Conservation (phyloP, 2,113 vertebrate genomes). For the Ptychochromis oligacanthus region DNA sequence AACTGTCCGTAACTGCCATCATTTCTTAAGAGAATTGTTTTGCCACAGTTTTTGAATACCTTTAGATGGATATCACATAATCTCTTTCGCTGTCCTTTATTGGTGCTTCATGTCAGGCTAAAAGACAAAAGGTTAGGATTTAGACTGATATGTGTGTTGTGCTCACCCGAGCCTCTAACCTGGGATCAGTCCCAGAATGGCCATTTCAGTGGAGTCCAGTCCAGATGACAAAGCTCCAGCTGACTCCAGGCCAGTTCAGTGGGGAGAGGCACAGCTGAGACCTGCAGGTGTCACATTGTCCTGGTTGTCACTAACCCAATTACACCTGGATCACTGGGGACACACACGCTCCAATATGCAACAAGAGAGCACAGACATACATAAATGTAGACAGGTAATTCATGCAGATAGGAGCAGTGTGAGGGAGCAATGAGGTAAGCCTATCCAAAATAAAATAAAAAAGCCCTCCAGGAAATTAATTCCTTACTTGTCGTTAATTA, state of each 20-base stretch:
- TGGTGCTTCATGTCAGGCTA: constrained; percentile 11
- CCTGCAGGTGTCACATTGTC: constrained; percentile 77
- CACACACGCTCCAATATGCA: constrained; percentile 12
- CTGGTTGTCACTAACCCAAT: constrained; percentile 77
- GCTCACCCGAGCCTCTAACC: constrained; percentile 30
- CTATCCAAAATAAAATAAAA: constrained; percentile 6
- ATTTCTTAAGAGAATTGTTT: not conserved
- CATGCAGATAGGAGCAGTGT: constrained; percentile 2
- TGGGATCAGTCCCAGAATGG: constrained; percentile 55
- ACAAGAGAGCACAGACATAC: constrained; percentile 21
- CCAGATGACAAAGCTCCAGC: constrained; percentile 71
- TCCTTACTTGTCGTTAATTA: constrained; percentile 54
- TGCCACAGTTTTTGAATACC: not conserved
- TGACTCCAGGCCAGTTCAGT: constrained; percentile 71
- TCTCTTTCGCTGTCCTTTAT: constrained; percentile 3
- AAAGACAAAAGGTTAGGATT: constrained; percentile 48
- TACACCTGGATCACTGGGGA: constrained; percentile 69
- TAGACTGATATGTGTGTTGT: constrained; percentile 46
- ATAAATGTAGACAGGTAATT: constrained; percentile 13
- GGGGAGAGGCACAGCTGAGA: constrained; percentile 69
- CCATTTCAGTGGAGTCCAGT: constrained; percentile 40
- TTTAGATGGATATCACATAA: not conserved
- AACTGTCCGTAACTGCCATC: not conserved
- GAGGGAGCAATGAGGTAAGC: constrained; percentile 37
- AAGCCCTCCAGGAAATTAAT: constrained; percentile 55